These are phyloP conservation scores for Andrena bucephala DNA, from an alignment of 2,888 invertebrate species.

Conservation along the genomic window DNA sequence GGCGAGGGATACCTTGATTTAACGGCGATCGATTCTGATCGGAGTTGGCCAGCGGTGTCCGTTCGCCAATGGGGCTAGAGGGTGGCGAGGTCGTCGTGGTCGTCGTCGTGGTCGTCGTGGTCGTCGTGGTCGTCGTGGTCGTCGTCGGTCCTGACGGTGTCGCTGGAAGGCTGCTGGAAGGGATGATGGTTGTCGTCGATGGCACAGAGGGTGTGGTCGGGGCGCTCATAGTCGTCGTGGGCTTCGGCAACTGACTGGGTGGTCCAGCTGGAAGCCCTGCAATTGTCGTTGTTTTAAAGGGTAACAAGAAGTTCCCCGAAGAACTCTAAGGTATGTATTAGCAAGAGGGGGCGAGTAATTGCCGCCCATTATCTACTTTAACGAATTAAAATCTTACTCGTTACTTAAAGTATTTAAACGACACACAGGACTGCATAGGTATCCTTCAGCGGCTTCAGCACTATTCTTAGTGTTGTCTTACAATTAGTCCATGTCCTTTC, in stretches of 20 bases:
- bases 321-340: too few relatives aligned
- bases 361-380: too few relatives aligned
- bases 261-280: constrained; percentile 80
- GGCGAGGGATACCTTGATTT: constrained; percentile 70
- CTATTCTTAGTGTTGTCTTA: too few relatives aligned
- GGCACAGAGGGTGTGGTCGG: constrained; percentile 81
- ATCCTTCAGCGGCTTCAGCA: too few relatives aligned
- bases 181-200: constrained; percentile 66
- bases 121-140: too few relatives aligned
- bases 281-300: not conserved
- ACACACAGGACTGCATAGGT: too few relatives aligned
- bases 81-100: constrained; percentile 67
- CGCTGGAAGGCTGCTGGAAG: constrained; percentile 78
- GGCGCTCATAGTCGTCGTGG: constrained; percentile 82
- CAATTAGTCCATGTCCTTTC: too few relatives aligned
- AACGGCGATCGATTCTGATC: constrained; percentile 74
- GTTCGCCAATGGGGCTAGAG: constrained; percentile 68
- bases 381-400: too few relatives aligned
- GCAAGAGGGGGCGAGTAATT: too few relatives aligned
- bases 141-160: constrained; percentile 74
- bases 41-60: constrained; percentile 57
- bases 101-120: constrained; percentile 37
- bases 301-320: too few relatives aligned
- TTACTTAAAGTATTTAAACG: too few relatives aligned
- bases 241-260: constrained; percentile 78